A percentile compares a stretch with the other conserved stretches of the same genome.
These are phyloP conservation scores for Ophthalmotilapia sp. DNA, from an alignment of 2,113 vertebrate genomes.

Conservation along the genomic window DNA sequence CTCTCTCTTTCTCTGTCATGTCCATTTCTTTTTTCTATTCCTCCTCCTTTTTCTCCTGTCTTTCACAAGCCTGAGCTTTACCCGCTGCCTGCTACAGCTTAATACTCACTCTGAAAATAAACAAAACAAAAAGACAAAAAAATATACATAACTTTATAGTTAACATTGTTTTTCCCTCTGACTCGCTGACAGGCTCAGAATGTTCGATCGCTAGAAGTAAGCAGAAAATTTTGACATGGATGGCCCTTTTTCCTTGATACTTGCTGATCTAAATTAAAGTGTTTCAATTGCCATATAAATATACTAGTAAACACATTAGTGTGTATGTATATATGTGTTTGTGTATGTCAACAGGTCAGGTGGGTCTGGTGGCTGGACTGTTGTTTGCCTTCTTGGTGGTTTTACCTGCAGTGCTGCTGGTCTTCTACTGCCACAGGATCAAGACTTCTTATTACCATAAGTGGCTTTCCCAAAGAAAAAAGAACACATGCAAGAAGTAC, in stretches of 20 bases:
- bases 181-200: neutral
- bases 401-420: conserved; percentile 67
- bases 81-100: neutral
- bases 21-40: neutral
- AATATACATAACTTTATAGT: neutral
- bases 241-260: neutral
- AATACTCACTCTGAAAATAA: neutral
- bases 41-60: neutral
- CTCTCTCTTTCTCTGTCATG: neutral
- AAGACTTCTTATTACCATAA: conserved; percentile 70
- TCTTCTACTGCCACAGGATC: conserved; percentile 78
- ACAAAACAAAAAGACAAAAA: neutral
- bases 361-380: conserved; percentile 66
- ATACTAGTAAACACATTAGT: neutral
- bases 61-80: neutral
- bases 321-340: neutral
- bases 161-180: neutral
- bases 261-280: neutral
- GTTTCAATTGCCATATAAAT: neutral
- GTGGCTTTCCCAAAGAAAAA: conserved; percentile 69
- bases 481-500: conserved; percentile 65
- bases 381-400: conserved; percentile 80
- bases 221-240: neutral
- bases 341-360: conserved; percentile 62
- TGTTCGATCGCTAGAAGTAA: neutral